Evolutionary conservation across 2,888 invertebrate genomes (phyloP).

Genomic region (Nymphalis polychloros): DNA sequence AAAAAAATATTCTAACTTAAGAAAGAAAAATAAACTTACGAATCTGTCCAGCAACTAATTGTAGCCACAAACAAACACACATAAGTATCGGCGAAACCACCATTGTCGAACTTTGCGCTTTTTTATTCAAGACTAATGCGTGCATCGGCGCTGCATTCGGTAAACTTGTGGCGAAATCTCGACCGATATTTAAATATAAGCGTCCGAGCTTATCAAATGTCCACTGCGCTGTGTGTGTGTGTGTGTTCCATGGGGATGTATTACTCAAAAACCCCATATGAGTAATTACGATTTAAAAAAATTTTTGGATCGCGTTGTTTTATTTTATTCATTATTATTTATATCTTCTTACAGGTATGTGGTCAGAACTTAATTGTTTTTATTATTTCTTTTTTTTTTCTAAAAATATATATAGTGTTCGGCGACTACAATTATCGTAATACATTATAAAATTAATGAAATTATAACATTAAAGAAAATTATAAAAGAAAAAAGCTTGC

Average conservation of each 20-base stretch:
- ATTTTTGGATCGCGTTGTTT: too few species aligned
- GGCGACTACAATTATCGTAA: too few species aligned
- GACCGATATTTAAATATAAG: constrained; percentile 42
- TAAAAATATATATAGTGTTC: too few species aligned
- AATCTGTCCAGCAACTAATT: constrained; percentile 56
- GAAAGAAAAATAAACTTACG: constrained; percentile 51
- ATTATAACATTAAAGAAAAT: too few species aligned
- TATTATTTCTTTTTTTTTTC: too few species aligned
- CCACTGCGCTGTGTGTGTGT: too few species aligned
- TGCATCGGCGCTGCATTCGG: constrained; percentile 17
- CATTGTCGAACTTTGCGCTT: constrained; percentile 28
- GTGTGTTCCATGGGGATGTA: constrained; percentile 30
- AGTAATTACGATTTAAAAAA: not conserved
- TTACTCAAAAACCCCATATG: constrained; percentile 7
- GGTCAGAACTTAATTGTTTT: too few species aligned
- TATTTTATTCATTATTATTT: too few species aligned
- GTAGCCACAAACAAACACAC: constrained; percentile 57
- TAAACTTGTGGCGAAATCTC: constrained; percentile 36
- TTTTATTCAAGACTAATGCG: constrained; percentile 24
- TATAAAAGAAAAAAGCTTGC: too few species aligned
- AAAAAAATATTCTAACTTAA: constrained; percentile 1
- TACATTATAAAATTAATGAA: too few species aligned
- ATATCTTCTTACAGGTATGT: too few species aligned
- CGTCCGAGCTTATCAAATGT: not conserved
- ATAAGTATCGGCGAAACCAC: constrained; percentile 44